Evolutionary conservation across 2,113 vertebrate genomes (phyloP).

Genomic region (Periophthalmodon schlosseri): DNA sequence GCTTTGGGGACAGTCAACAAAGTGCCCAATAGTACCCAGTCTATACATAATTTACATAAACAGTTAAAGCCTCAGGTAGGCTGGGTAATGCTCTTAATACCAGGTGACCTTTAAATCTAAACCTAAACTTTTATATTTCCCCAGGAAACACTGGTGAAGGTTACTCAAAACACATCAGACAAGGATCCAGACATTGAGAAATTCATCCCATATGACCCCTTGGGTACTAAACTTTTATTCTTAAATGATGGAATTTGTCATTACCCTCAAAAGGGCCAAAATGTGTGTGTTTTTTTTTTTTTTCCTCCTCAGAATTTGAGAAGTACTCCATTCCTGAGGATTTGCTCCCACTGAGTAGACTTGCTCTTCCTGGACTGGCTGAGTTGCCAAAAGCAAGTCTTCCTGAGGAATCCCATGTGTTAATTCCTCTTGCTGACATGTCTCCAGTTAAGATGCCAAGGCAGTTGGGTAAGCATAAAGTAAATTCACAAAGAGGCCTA

Average conservation of each 20-base stretch:
- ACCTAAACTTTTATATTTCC: background rate
- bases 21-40: constrained; percentile 32
- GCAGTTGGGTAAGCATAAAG: constrained; percentile 41
- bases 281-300: background rate
- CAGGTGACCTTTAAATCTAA: background rate
- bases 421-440: constrained; percentile 23
- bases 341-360: constrained; percentile 48
- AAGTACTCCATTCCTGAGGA: constrained; percentile 59
- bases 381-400: constrained; percentile 21
- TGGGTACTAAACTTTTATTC: constrained; percentile 43
- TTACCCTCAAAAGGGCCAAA: background rate
- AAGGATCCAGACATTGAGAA: constrained; percentile 67
- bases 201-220: constrained; percentile 63
- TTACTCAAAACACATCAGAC: constrained; percentile 32
- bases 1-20: constrained; percentile 61
- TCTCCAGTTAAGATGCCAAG: constrained; percentile 40
- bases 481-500: background rate
- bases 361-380: constrained; percentile 57
- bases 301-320: constrained; percentile 53
- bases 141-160: constrained; percentile 55
- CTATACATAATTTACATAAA: constrained; percentile 25
- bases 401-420: constrained; percentile 17
- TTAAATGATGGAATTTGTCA: background rate
- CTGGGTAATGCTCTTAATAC: background rate
- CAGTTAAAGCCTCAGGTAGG: constrained; percentile 50